Evolutionary conservation across 2,888 invertebrate genomes (phyloP).

Genomic region (Brassicogethes aeneus): DNA sequence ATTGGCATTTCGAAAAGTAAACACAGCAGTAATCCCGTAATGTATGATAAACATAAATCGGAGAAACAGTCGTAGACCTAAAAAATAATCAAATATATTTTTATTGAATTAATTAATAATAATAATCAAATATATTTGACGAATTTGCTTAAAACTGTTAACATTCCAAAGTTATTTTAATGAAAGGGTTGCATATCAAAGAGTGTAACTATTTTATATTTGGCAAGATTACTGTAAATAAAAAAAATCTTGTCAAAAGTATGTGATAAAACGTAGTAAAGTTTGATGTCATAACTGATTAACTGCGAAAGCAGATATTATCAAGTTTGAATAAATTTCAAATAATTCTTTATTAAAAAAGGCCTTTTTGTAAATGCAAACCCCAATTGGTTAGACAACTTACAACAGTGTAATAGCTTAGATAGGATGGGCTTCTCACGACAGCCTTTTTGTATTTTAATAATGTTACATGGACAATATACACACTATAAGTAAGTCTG

Average conservation of each 20-base stretch:
- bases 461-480: conserved; percentile 24
- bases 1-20: conserved; percentile 30
- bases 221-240: no score
- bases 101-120: no score
- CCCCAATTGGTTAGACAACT: conserved; percentile 6
- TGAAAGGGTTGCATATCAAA: no score
- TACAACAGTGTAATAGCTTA: conserved; percentile 21
- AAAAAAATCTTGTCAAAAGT: no score
- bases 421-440: conserved; percentile 18
- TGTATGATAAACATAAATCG: conserved; percentile 23
- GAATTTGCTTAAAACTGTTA: conserved; percentile 20
- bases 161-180: no score
- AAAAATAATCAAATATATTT: conserved; percentile 8
- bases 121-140: conserved; percentile 19
- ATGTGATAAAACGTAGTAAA: no score
- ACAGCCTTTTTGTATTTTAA: conserved; percentile 19
- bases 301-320: no score
- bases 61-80: conserved; percentile 20
- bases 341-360: no score
- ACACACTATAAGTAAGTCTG: conserved; percentile 28
- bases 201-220: no score
- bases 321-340: no score
- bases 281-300: no score
- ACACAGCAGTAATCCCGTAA: conserved; percentile 24
- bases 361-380: not conserved